Evolutionary conservation across 2,113 vertebrate species (phyloP).

Genomic region (Gnathonemus echidnorhynchus): DNA sequence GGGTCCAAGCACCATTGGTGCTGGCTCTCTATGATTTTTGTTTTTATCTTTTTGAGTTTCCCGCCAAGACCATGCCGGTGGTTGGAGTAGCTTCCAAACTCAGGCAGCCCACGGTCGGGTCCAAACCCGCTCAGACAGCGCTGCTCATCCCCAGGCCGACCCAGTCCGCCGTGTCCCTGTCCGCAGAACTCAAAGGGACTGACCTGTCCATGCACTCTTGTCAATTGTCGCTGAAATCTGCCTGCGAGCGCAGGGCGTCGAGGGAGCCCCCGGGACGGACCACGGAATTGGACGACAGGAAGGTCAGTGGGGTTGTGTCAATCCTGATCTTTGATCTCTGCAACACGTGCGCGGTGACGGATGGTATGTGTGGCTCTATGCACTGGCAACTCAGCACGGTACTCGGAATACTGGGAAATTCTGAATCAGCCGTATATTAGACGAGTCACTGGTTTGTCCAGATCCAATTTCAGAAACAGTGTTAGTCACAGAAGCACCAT

Average conservation of each 20-base stretch:
- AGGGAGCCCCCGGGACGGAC: constrained; percentile 42
- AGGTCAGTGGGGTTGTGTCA: constrained; percentile 76
- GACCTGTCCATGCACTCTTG: constrained; percentile 65
- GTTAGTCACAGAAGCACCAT: background rate
- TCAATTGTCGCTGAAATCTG: constrained; percentile 76
- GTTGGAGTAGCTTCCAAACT: constrained; percentile 91
- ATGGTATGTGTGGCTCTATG: too few relatives aligned
- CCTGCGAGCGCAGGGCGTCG: constrained; percentile 60
- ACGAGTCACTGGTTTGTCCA: background rate
- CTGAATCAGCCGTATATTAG: background rate
- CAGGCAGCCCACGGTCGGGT: constrained; percentile 74
- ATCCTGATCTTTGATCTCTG: constrained; percentile 13
- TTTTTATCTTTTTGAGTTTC: background rate
- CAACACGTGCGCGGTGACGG: background rate
- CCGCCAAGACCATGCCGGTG: constrained; percentile 75
- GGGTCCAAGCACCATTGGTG: background rate
- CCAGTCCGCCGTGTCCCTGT: constrained; percentile 52
- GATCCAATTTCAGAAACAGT: background rate
- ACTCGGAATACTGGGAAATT: background rate
- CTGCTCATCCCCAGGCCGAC: constrained; percentile 77
- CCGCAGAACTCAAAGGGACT: constrained; percentile 62
- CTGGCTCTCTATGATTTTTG: background rate
- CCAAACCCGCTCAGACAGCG: constrained; percentile 82
- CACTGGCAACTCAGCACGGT: background rate
- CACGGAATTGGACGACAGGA: constrained; percentile 79